Base-by-base conservation (phyloP, 2,797 vertebrate species). In the Allobates femoralis region DNA sequence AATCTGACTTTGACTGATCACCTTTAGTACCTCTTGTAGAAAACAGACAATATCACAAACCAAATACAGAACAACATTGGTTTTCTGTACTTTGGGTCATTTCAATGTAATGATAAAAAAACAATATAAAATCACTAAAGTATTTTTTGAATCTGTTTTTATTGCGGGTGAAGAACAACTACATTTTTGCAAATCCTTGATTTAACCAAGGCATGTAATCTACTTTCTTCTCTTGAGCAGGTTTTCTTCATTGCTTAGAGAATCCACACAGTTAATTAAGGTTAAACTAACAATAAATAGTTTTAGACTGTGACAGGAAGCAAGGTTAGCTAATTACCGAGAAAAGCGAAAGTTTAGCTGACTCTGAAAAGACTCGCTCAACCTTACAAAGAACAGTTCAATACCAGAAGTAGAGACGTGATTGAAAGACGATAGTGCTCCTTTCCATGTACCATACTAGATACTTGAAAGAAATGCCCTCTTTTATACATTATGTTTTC, bases 311-410 rank as follows among this genome's bases (percentile, higher is more conserved):
- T 71, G 53, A 79, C 80, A 83, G 58, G 34, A 87, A 83, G 51
- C 50, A 56, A 75, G 11, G 67, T 46, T 78, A 78, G 80, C 60
- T 83, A 83, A 87, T 83, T 83, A 87, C 58, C 34, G 15, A 78
- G 41, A 75, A 66, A 86, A 86, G 58, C 37, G 11, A 73, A 86
- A 66, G 58, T 66, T 87, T 83, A 58, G 62, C 62, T 71, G 51
- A 78, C 80, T 83, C 67, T 87, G 80, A 83, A 83, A 77, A 60
- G 80, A 87, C 21, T 64, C 21, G 16, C 69, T 83, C 66, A 87
- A 46, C 66, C 62, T 34, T 58, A 55, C 64, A 83, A 79, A 41
- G 77, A 78, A 78, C 28, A 37, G 75, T 71, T 79, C 50, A 83
- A 83, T 62, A 37, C 2, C 66, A 53, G 66, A 23, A 37, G 18